Evolutionary conservation across 2,797 vertebrate genomes (phyloP), one percentile per base, ranked within the genome.

Genomic region (Falco concolor): DNA sequence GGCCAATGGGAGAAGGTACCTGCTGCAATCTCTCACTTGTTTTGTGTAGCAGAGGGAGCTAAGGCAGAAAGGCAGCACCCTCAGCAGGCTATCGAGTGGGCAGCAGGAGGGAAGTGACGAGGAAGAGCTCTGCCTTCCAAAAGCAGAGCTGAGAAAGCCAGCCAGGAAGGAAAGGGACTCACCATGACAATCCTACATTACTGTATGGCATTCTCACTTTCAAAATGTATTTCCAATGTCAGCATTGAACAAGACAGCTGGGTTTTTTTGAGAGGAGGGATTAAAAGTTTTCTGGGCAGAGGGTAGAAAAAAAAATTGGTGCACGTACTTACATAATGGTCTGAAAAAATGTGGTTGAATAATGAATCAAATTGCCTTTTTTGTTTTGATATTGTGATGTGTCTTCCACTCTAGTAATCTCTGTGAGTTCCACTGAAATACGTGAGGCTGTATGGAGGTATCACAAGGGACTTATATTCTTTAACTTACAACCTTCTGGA

Each of bases 141-240:
- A 68, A 45, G n/a, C 30, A 30, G 19, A 72, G 59, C 22, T 83
- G 64, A 68, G 61, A 63, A 50, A 63, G 30, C 36, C 54, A 75
- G 40, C 8, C 30, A 56, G 54, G 45, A 73, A 56, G 45, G 45
- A 86, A 83, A 23, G 30, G 42, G 27, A 13, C 36, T 56, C 14
- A 4, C 69, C 2, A 0, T 30, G 53, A 44, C 40, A 28, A 50
- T 53, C 25, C 25, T 10, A 0, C 16, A 2, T 57, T 36, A 20
- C 61, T 75, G 65, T 34, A 30, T 25, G 32, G 15, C 1, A 2
- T 8, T 34, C 17, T 75, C 0, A 0, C 6, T 36, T 53, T 82
- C 40, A 15, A 49, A 42, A 57, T 60, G 1, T 22, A 3, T 80
- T 88, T 85, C 36, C 34, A 19, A 1, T 44, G 17, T 11, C n/a